phyloP scores from a whole-genome alignment of 2,797 vertebrate genomes.

The Microcaecilia unicolor region DNA sequence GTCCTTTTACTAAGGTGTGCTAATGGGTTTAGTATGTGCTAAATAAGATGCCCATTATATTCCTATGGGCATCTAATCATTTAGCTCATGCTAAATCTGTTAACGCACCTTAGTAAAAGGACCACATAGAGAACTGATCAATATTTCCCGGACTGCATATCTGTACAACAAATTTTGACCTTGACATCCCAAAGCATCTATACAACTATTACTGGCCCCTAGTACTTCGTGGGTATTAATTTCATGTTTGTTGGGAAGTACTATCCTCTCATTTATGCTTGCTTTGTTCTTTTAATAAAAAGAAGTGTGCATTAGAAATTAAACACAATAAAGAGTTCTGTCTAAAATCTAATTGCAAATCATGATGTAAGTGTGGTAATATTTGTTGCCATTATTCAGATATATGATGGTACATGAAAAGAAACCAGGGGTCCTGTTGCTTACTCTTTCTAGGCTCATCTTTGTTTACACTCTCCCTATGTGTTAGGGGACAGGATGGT shows the following conservation, averaged over 20 bases:
- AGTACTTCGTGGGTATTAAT: conserved; percentile 3
- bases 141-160: no score
- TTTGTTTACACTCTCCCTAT: conserved; percentile 67
- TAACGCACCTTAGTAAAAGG: no score
- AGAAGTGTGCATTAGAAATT: conserved; percentile 28
- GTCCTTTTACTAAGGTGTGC: no score
- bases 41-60: no score
- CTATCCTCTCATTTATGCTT: conserved; percentile 10
- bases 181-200: background rate
- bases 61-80: no score
- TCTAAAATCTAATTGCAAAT: conserved; percentile 42
- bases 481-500: conserved; percentile 74
- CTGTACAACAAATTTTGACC: no score
- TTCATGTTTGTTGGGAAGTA: background rate
- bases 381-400: conserved; percentile 49
- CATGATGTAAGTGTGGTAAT: conserved; percentile 46
- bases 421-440: conserved; percentile 42
- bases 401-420: conserved; percentile 42
- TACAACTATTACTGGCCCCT: background rate
- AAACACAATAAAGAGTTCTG: conserved; percentile 32
- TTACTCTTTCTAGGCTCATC: conserved; percentile 45
- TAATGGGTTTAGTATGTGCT: no score
- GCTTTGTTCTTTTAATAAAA: conserved; percentile 25
- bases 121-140: no score
- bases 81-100: no score